phyloP scores from a whole-genome alignment of 1,140 invertebrate genomes.

The Drosophila tropicalis region DNA sequence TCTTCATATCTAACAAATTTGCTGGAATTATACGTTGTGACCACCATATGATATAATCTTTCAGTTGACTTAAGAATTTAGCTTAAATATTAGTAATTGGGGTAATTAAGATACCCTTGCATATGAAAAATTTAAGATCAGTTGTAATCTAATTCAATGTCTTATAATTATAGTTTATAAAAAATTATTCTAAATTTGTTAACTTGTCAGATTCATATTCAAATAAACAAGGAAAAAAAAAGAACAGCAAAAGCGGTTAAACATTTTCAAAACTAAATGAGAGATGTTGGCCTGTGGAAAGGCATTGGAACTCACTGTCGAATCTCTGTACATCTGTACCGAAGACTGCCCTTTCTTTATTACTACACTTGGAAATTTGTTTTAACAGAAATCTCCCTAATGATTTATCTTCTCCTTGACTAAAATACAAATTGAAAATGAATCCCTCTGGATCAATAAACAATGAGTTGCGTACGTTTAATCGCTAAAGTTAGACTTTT shows the following conservation, averaged over 20 bases:
- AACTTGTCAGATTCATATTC: constrained; percentile 40
- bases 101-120: neutral
- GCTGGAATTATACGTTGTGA: constrained; percentile 52
- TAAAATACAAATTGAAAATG: too few relatives aligned
- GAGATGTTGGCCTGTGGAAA: too few relatives aligned
- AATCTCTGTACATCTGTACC: too few relatives aligned
- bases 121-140: neutral
- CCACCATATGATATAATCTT: constrained; percentile 30
- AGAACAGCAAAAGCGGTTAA: neutral
- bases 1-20: constrained; percentile 36
- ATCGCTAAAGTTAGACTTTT: too few relatives aligned
- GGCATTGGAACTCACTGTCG: too few relatives aligned
- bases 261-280: neutral
- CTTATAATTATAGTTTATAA: constrained; percentile 14
- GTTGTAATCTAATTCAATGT: constrained; percentile 6
- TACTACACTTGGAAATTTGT: too few relatives aligned
- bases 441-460: too few relatives aligned
- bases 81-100: constrained; percentile 35
- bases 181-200: constrained; percentile 42
- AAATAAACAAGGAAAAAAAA: constrained; percentile 40
- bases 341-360: too few relatives aligned
- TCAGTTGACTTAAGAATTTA: constrained; percentile 21
- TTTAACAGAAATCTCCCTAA: too few relatives aligned
- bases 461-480: too few relatives aligned
- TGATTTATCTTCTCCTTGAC: too few relatives aligned